These are phyloP conservation scores for Chironomus tentans DNA, from an alignment of 2,888 invertebrate genomes.

Conservation along the genomic window DNA sequence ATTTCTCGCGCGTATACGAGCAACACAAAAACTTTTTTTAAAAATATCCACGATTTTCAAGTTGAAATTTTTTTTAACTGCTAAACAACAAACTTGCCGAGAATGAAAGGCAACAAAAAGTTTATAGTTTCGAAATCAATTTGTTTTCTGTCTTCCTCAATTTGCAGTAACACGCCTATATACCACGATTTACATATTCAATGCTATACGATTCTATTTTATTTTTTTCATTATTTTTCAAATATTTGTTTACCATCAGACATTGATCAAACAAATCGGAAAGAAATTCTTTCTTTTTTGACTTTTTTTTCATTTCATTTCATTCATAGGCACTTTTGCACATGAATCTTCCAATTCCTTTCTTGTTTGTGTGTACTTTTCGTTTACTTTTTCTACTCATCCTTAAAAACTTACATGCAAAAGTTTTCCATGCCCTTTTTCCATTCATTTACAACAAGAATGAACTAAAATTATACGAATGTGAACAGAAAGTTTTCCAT, in stretches of 20 bases:
- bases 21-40: background rate
- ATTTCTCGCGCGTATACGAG: slow-evolving; percentile 6
- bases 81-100: background rate
- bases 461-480: no score
- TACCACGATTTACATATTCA: background rate
- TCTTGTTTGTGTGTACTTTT: background rate
- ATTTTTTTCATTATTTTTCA: background rate
- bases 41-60: no score
- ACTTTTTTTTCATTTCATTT: background rate
- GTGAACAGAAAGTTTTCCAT: background rate
- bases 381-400: background rate
- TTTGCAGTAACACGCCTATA: slow-evolving; percentile 14
- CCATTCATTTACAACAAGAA: no score
- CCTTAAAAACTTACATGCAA: background rate
- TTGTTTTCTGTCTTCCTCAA: slow-evolving; percentile 21
- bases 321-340: no score
- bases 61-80: background rate
- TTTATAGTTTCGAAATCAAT: background rate
- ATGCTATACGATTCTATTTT: background rate
- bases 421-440: background rate
- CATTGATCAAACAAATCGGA: slow-evolving; percentile 26
- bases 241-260: slow-evolving; percentile 1
- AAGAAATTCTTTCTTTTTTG: slow-evolving; percentile 1
- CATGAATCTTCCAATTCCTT: background rate
- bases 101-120: background rate